Evolutionary conservation across 2,113 vertebrate genomes (phyloP).

Genomic region (Corythornis cristatus): DNA sequence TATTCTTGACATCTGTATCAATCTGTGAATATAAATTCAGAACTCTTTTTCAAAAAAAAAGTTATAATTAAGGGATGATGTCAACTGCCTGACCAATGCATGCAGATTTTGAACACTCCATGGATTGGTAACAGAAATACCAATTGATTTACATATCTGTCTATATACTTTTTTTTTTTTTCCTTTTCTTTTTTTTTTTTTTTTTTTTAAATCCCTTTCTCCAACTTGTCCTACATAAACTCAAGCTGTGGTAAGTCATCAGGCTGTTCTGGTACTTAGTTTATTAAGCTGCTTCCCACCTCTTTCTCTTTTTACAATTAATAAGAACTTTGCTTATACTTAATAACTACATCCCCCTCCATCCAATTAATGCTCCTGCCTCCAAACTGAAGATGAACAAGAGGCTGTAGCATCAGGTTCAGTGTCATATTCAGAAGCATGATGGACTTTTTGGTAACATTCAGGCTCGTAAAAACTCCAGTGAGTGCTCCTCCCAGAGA

Average conservation of each 20-base stretch:
- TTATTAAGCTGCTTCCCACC: background rate
- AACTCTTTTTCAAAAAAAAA: background rate
- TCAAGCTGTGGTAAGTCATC: background rate
- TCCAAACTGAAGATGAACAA: background rate
- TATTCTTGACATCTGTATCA: background rate
- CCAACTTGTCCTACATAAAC: background rate
- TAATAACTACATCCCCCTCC: background rate
- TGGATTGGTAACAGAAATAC: background rate
- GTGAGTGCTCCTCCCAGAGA: background rate
- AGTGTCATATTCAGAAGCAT: fast-evolving
- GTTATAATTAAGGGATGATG: background rate
- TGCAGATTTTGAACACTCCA: background rate
- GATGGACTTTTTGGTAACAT: background rate
- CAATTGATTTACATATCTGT: background rate
- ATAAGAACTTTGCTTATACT: background rate
- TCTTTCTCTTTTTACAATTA: background rate
- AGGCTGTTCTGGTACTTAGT: background rate
- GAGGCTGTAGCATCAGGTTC: fast-evolving
- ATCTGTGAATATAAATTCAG: background rate
- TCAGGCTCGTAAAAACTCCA: background rate
- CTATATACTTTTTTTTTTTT: background rate
- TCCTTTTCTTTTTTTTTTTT: background rate
- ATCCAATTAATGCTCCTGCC: background rate
- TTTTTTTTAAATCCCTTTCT: background rate
- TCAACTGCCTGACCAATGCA: background rate